These are phyloP conservation scores for Gymnothorax javanicus DNA, from an alignment of 2,797 vertebrate species.

Conservation along the genomic window DNA sequence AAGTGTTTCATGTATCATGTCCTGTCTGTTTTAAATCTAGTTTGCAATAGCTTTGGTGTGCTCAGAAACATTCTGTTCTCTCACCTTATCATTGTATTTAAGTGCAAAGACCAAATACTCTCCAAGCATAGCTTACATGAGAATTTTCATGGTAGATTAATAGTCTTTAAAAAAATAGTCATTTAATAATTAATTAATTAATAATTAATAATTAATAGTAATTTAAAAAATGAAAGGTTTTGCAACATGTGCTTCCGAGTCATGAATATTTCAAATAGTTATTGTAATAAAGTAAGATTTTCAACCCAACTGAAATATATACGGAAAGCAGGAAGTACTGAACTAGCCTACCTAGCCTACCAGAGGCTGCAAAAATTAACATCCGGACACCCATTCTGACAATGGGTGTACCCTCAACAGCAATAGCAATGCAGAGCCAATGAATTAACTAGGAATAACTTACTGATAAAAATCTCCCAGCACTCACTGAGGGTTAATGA, in stretches of 20 bases:
- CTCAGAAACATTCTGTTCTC: not conserved
- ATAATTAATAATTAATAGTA: no score
- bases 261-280: not conserved
- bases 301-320: not conserved
- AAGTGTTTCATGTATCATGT: not conserved
- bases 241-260: not conserved
- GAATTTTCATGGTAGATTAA: not conserved
- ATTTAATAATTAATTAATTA: no score
- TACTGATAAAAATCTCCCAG: slow-evolving; percentile 15
- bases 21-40: not conserved
- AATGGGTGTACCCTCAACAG: not conserved
- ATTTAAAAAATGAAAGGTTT: not conserved
- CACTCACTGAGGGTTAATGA: not conserved
- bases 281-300: not conserved
- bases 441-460: slow-evolving; percentile 11
- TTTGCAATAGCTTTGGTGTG: not conserved
- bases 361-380: not conserved
- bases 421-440: not conserved
- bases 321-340: not conserved
- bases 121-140: not conserved
- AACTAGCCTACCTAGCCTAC: no score
- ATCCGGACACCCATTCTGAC: not conserved
- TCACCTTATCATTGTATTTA: not conserved
- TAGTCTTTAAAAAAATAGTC: no score
- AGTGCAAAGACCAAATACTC: not conserved